phyloP scores from a whole-genome alignment of 1,140 invertebrate genomes.

The Hyles euphorbiae region DNA sequence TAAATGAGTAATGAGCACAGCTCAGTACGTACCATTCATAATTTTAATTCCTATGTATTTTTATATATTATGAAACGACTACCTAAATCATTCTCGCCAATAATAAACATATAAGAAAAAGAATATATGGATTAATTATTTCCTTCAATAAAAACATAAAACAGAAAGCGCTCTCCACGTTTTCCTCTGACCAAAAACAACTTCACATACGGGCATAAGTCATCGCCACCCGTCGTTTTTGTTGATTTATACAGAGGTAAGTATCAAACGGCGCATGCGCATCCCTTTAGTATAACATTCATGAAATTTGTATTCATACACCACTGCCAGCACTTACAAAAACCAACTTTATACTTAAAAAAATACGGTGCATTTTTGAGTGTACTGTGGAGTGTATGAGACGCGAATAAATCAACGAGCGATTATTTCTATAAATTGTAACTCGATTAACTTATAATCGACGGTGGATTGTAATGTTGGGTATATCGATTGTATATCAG shows the following conservation, averaged over 20 bases:
- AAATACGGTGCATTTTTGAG: conserved; percentile 4
- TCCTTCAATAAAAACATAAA: too few species aligned
- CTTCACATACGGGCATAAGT: conserved; percentile 57
- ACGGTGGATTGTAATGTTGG: conserved; percentile 16
- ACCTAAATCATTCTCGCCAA: too few species aligned
- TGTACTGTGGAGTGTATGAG: conserved; percentile 1
- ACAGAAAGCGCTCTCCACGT: conserved; percentile 25
- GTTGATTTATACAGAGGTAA: conserved; percentile 69
- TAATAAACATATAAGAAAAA: too few species aligned
- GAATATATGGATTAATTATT: too few species aligned
- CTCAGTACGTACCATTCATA: too few species aligned
- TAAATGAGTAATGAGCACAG: too few species aligned
- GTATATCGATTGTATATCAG: too few species aligned
- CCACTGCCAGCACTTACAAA: conserved; percentile 11
- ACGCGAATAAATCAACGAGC: conserved; percentile 63
- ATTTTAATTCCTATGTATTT: too few species aligned
- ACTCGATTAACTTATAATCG: conserved; percentile 74
- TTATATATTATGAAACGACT: too few species aligned
- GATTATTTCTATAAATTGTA: conserved; percentile 74
- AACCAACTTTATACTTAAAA: conserved; percentile 18
- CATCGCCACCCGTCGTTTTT: conserved; percentile 67
- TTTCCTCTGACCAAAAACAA: conserved; percentile 33
- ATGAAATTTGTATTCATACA: conserved; percentile 61
- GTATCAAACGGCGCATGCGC: conserved; percentile 51
- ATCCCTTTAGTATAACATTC: conserved; percentile 55